Percentiles rank a stretch among this genome's conserved stretches.
Evolutionary conservation across 2,888 invertebrate genomes (phyloP).

Genomic region (Limnephilus auricula): DNA sequence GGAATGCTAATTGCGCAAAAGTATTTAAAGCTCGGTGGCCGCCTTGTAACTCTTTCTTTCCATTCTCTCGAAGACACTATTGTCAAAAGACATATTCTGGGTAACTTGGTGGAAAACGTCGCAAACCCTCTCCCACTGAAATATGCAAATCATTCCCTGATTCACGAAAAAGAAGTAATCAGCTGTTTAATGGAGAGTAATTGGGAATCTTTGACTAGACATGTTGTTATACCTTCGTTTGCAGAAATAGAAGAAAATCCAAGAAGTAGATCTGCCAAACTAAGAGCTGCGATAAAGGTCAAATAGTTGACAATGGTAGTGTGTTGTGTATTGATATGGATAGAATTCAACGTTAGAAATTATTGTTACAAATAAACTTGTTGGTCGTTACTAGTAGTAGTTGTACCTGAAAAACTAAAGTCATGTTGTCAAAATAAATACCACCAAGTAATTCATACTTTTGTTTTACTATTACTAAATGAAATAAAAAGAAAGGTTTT

Average conservation of each 20-base stretch:
- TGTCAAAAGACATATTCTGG: slow-evolving; percentile 91
- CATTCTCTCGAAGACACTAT: slow-evolving; percentile 96
- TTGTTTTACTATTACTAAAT: neutral
- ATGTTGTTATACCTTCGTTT: slow-evolving; percentile 85
- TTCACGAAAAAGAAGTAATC: slow-evolving; percentile 80
- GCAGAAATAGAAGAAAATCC: slow-evolving; percentile 89
- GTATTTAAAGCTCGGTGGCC: slow-evolving; percentile 87
- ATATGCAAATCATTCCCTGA: slow-evolving; percentile 81
- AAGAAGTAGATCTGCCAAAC: slow-evolving; percentile 91
- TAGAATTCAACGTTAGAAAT: neutral
- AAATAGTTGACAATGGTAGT: slow-evolving; percentile 69
- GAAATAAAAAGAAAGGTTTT: neutral
- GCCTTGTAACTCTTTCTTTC: slow-evolving; percentile 90
- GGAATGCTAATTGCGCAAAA: slow-evolving; percentile 87
- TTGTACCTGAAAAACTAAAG: neutral
- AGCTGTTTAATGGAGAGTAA: slow-evolving; percentile 80
- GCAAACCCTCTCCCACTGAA: slow-evolving; percentile 85
- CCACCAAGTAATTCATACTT: neutral
- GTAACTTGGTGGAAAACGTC: slow-evolving; percentile 84
- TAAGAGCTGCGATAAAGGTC: slow-evolving; percentile 89
- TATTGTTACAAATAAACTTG: slow-evolving; percentile 57
- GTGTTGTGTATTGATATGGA: neutral
- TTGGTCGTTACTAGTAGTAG: neutral
- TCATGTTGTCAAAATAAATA: neutral
- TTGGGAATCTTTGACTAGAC: slow-evolving; percentile 90